Percentiles rank a stretch among this genome's conserved stretches.
Conservation (phyloP, 2,888 invertebrate genomes). For the Choristoneura rosaceana region DNA sequence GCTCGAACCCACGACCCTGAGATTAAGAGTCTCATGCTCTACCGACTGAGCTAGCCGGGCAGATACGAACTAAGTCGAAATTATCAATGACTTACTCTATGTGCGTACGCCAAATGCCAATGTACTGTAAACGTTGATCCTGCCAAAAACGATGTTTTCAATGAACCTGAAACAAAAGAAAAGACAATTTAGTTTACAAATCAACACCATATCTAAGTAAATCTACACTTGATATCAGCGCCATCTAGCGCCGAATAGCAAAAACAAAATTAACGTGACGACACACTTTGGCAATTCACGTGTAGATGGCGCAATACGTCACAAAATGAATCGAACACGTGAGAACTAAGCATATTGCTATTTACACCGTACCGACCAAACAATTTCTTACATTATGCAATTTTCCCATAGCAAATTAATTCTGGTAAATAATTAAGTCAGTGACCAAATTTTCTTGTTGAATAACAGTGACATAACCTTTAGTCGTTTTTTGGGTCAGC, state of each 20-base stretch:
- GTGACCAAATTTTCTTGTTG: slow-evolving; percentile 27
- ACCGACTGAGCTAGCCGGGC: slow-evolving; percentile 86
- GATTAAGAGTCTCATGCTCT: slow-evolving; percentile 88
- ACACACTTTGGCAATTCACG: slow-evolving; percentile 48
- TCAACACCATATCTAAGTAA: not conserved
- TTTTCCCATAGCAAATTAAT: slow-evolving; percentile 35
- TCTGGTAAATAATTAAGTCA: slow-evolving; percentile 38
- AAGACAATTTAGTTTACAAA: slow-evolving; percentile 10
- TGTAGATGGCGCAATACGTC: slow-evolving; percentile 63
- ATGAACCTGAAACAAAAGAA: slow-evolving; percentile 86
- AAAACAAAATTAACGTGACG: slow-evolving; percentile 46
- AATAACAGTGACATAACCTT: slow-evolving; percentile 36
- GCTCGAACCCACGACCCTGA: slow-evolving; percentile 88
- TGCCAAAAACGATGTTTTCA: slow-evolving; percentile 91
- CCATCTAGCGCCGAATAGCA: slow-evolving; percentile 55
- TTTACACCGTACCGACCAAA: slow-evolving; percentile 3
- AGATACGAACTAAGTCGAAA: not conserved
- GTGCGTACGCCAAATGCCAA: slow-evolving; percentile 98
- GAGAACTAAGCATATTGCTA: slow-evolving; percentile 33
- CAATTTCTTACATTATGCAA: slow-evolving; percentile 36
- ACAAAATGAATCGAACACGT: slow-evolving; percentile 39
- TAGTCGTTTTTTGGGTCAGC: slow-evolving; percentile 17
- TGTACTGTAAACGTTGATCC: slow-evolving; percentile 95
- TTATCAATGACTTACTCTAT: slow-evolving; percentile 82
- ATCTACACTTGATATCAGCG: slow-evolving; percentile 42